Evolutionary conservation across 1,140 invertebrate species (phyloP).

Genomic region (Aleiodes sp.): DNA sequence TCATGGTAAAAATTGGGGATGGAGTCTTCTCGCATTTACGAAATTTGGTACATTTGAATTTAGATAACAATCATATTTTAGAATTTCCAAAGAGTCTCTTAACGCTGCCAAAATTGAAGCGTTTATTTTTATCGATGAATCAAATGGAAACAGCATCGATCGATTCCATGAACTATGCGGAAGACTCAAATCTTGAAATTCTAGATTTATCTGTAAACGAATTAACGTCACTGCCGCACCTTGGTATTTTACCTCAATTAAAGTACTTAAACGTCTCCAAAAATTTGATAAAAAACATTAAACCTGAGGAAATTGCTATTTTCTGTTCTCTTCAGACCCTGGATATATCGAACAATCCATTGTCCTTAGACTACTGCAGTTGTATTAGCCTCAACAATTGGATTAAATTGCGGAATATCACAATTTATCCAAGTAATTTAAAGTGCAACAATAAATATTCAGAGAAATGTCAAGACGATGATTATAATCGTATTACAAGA

Average conservation of each 20-base stretch:
- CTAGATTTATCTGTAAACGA: conserved; percentile 48
- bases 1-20: conserved; percentile 54
- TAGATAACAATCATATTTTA: conserved; percentile 48
- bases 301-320: conserved; percentile 51
- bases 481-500: conserved; percentile 34
- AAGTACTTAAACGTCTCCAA: conserved; percentile 54
- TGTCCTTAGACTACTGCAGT: conserved; percentile 50
- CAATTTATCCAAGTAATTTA: conserved; percentile 39
- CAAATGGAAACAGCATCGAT: conserved; percentile 47
- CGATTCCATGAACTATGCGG: too few species aligned
- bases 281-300: conserved; percentile 54
- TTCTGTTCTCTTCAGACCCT: conserved; percentile 52
- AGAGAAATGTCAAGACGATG: neutral
- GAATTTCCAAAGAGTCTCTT: conserved; percentile 49
- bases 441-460: conserved; percentile 34
- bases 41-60: conserved; percentile 55
- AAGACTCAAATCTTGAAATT: conserved; percentile 43
- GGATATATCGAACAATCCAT: conserved; percentile 48
- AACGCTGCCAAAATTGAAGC: conserved; percentile 42
- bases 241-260: conserved; percentile 43
- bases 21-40: conserved; percentile 50
- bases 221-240: conserved; percentile 45
- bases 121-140: neutral
- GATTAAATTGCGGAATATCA: conserved; percentile 43
- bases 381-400: conserved; percentile 51